These are phyloP conservation scores for Apostichopus californicus DNA, from an alignment of 35 echinoderm and acorn worm species.

Conservation along the genomic window DNA sequence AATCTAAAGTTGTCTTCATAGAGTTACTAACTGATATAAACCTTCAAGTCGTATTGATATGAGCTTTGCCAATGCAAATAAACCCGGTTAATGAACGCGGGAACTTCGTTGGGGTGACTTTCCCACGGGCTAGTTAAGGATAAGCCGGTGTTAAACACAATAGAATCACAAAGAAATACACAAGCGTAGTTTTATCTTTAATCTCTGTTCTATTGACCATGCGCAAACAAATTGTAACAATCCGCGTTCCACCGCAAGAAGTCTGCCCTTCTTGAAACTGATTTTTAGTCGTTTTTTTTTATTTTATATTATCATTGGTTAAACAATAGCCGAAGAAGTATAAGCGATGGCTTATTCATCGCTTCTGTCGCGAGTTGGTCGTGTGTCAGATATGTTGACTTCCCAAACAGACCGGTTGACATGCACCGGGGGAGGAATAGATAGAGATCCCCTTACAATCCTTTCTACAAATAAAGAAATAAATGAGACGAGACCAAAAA, in stretches of 20 bases:
- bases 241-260: background rate
- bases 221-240: constrained; percentile 18
- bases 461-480: too few relatives aligned
- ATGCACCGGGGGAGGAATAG: too few relatives aligned
- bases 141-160: background rate
- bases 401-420: too few relatives aligned
- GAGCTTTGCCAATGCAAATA: constrained; percentile 1
- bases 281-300: background rate
- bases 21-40: too few relatives aligned
- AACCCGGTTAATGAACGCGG: background rate
- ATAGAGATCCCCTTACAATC: too few relatives aligned
- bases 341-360: background rate
- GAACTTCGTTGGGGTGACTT: background rate
- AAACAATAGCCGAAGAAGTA: background rate
- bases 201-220: constrained; percentile 26
- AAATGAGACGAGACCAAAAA: too few relatives aligned
- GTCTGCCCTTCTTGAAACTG: too few relatives aligned
- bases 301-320: background rate
- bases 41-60: too few relatives aligned
- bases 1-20: too few relatives aligned
- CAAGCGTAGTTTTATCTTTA: background rate
- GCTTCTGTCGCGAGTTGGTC: background rate
- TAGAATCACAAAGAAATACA: background rate
- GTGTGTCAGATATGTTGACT: background rate
- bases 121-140: constrained; percentile 31